Conservation (phyloP, 2,888 invertebrate genomes). For the Eupelmus urozonus region DNA sequence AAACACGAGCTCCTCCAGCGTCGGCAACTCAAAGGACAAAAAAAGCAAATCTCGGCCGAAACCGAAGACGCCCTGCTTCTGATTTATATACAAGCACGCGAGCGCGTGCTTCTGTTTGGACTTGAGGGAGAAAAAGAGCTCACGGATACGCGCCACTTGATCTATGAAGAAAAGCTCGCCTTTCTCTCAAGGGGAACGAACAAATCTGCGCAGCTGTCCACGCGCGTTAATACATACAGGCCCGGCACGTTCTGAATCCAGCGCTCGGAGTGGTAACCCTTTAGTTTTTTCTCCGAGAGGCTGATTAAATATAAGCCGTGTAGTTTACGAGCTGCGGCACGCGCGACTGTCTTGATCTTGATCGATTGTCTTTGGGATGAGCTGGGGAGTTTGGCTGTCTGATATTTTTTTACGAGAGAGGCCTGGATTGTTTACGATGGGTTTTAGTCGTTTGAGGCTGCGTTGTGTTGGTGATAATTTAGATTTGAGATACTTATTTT, state of each 20-base stretch:
- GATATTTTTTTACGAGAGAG: not conserved
- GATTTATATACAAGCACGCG: not conserved
- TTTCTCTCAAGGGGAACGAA: not conserved
- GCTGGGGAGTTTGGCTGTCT: not conserved
- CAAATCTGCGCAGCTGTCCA: constrained; percentile 25
- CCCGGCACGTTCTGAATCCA: too few species aligned
- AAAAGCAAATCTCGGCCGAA: not conserved
- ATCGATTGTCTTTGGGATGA: not conserved
- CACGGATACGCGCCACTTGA: not conserved
- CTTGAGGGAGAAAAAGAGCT: too few species aligned
- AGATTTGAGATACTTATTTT: too few species aligned
- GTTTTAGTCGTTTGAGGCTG: constrained; percentile 10
- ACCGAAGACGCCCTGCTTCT: not conserved
- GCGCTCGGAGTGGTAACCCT: not conserved
- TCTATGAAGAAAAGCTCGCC: constrained; percentile 4
- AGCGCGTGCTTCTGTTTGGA: not conserved
- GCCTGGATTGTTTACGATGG: not conserved
- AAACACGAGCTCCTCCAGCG: not conserved
- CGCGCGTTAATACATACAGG: not conserved
- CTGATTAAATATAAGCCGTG: constrained; percentile 27
- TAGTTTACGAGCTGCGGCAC: constrained; percentile 36
- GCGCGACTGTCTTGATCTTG: not conserved
- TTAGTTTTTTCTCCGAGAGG: not conserved
- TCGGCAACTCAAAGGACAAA: constrained; percentile 8
- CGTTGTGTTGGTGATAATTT: not conserved